Evolutionary conservation across 2,888 invertebrate genomes (phyloP), one percentile per base, ranked within the genome.

Genomic region (Heteromyza rotundicornis): DNA sequence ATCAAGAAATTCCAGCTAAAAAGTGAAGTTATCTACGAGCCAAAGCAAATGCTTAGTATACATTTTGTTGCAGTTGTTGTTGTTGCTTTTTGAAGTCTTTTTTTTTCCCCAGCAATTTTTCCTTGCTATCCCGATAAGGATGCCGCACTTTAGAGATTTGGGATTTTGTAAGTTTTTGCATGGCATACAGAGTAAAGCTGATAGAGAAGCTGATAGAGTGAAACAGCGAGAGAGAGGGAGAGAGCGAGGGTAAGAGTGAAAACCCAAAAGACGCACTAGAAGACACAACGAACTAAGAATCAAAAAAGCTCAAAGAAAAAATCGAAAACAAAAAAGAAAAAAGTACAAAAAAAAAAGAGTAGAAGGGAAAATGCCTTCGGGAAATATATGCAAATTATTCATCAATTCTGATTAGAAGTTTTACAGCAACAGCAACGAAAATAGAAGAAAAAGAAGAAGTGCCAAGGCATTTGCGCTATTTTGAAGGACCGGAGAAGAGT

Each of bases 321-420:
- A 62, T 64, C 52, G 59, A 71, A 73, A 75, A 73, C 70, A 75
- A 50, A 44, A 57, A 49, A 23, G 57, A 76, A 76, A 76, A 68
- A 68, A 71, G 65, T 73, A 76, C 75, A 77, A 77, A 40, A n/a
- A 40, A 40, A 10, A 40, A 40, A 27, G 27, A 32, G 12, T 17
- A 53, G 55, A 63, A 58, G 54, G 27, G 35, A 60, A 54, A 64
- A 63, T 63, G 63, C 64, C 64, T 71, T 72, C 68, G 70, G 71
- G 69, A 76, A 80, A 76, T 70, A 72, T 80, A 81, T 80, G 80
- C 73, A 80, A 79, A 80, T 79, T 80, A 80, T 79, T 79, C 76
- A 80, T 77, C 76, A 78, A 80, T 76, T 80, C 76, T 80, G 76
- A 80, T 81, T 77, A 81, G 77, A 81, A 78, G 75, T 70, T 70